Base-by-base conservation (phyloP, 2,797 vertebrate species). In the Microctenopoma lineatum region DNA sequence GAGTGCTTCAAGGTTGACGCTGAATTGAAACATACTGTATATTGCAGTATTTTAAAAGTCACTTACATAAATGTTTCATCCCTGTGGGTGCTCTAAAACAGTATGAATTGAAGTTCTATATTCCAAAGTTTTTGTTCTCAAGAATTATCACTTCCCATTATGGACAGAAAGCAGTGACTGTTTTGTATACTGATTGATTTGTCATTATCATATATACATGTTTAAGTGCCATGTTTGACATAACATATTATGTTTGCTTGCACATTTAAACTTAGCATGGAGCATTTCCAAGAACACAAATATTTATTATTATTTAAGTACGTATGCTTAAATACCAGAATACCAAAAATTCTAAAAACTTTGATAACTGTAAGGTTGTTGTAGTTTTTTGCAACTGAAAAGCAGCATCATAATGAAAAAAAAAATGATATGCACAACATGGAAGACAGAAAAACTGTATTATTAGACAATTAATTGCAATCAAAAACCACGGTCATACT, bases 1-100 rank as follows among this genome's bases (percentile, higher is more conserved):
- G 65, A 79, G 66, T 45, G 61, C 64, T 73, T 76, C 77, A 83
- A 86, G 81, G 80, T 72, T 85, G 56, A 69, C 3, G 21, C 53
- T 71, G 73, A 68, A 77, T 66, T 66, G 70, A 54, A 84, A 82
- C 73, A 70, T 73, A 9, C 44, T 45, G 44, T 45, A 65, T 64
- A 68, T 52, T 62, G 26, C 48, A 63, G 62, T 65, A 72, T 78
- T 87, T 75, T 66, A 67, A 80, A 83, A 80, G 64, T 77, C 57
- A 67, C 71, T 83, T 67, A 51, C 29, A 64, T 61, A 69, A 85
- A 78, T 66, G 63, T 66, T 73, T 46, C 48, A 44, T 66, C 52
- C 54, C 72, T 42, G 34, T 45, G 18, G 55, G 53, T 55, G 51
- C 25, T 51, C 51, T 69, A 25, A 80, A 80, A 69, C 41, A 34